A percentile compares a stretch with the other conserved stretches of the same genome.
phyloP scores from a whole-genome alignment of 2,888 invertebrate species.

The Idaea straminata region DNA sequence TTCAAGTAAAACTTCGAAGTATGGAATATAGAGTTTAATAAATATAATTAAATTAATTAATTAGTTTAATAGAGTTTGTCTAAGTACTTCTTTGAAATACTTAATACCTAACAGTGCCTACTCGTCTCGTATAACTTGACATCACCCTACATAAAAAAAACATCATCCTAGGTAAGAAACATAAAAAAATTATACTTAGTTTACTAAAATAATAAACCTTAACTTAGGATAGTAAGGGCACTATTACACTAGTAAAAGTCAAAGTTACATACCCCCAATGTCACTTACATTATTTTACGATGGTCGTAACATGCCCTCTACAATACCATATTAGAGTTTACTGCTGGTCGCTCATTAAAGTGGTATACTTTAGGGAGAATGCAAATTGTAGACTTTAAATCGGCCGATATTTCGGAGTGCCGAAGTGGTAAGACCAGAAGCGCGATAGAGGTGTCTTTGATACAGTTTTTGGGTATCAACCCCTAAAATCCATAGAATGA shows the following conservation, averaged over 20 bases:
- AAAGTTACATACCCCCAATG: slow-evolving; percentile 49
- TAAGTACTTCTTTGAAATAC: no score
- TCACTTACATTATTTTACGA: slow-evolving; percentile 64
- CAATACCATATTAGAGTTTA: slow-evolving; percentile 46
- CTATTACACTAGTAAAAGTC: slow-evolving; percentile 56
- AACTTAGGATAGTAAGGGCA: slow-evolving; percentile 36
- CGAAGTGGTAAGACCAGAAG: no score
- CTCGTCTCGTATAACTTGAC: no score
- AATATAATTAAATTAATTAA: no score
- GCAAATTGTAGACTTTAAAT: background rate
- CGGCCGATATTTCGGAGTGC: background rate
- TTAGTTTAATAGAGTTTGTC: no score
- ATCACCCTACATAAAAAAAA: background rate
- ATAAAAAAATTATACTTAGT: slow-evolving; percentile 14
- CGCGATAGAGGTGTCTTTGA: no score
- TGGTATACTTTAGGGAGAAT: slow-evolving; percentile 9
- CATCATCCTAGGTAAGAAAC: background rate
- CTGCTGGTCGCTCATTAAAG: slow-evolving; percentile 43
- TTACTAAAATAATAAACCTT: slow-evolving; percentile 25
- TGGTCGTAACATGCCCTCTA: slow-evolving; percentile 47
- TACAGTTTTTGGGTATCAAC: no score
- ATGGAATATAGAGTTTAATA: no score
- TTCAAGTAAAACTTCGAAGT: no score
- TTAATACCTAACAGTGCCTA: no score
- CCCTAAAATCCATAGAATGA: no score